Evolutionary conservation across 23 tunicate genomes (phyloP), one percentile per base, ranked within the genome.

Genomic region (Phallusia fumigata): DNA sequence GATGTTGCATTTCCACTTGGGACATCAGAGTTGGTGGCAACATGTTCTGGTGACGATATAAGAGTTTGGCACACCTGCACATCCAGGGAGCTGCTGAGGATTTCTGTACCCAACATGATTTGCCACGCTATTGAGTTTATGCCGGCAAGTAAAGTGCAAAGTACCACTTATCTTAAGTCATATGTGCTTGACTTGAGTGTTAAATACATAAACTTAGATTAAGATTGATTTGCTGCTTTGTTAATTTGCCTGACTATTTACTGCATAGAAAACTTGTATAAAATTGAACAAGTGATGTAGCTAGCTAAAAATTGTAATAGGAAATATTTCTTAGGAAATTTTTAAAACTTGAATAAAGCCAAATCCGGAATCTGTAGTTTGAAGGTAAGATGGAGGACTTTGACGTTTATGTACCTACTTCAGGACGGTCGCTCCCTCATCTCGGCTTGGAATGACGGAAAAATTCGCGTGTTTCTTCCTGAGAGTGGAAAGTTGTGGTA

Each of bases 361-460:
- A n/a, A n/a, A n/a, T n/a, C n/a, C n/a, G n/a, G n/a, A n/a, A n/a
- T n/a, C n/a, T n/a, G n/a, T n/a, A n/a, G n/a, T n/a, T n/a, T n/a
- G n/a, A n/a, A n/a, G n/a, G n/a, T n/a, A n/a, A n/a, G n/a, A n/a
- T n/a, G n/a, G n/a, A n/a, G n/a, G n/a, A n/a, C n/a, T n/a, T n/a
- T 3, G 8, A 40, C 47, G 5, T 40, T 40, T 3, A 40, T 10
- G 47, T 40, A 40, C 47, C 47, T 3, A 5, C 10, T 77, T 40
- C 78, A 91, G 93, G 90, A 96, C 75, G 99, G 99, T 35, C 69
- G 76, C 0, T 77, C 90, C 31, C 33, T 96, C n/a, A 74, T 96
- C n/a, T 84, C 99, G 19, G 99, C 93, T 3, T 96, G 99, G 99
- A 77, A 87, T 76, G 99, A 96, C 75, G 99, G 99, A 52, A 90